Base-by-base conservation (phyloP, 2,113 vertebrate genomes). In the Corvus moneduloides region DNA sequence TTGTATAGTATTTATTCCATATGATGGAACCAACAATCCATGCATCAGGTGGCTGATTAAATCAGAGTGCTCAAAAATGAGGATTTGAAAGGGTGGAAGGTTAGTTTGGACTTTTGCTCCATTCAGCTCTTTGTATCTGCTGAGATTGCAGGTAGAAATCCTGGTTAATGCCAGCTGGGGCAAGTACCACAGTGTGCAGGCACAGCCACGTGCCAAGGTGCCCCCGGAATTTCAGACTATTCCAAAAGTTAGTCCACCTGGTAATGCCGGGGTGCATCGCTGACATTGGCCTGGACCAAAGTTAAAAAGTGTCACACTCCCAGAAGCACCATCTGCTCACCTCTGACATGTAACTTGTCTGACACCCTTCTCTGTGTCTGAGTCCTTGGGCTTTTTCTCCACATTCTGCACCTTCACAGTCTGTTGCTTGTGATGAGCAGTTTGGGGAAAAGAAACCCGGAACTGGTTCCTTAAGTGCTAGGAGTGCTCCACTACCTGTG, bases 281-380 rank as follows among this genome's bases (percentile, higher is more conserved):
- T 49, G 54, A 37, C 46, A 14, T 7, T 39, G 66, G 41, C 16
- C 80, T 44, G 33, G 64, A 55, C 22, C 2, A 7, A 44, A 6
- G 10, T 35, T 30, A 3, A 3, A 11, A 62, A 56, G 18, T 2
- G 9, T 18, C 55, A 39, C n/a, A 27, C 1, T 5, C 23, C 32
- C 26, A 51, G 55, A 49, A 86, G 67, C 3, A 0, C 16, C 11
- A 39, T 5, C 75, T 35, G 32, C 56, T 63, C 35, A 8, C 33
- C 43, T 64, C 67, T 14, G 8, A 30, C 2, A 1, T 1, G 10
- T 6, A 30, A 20, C 18, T 9, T 33, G 26, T 35, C 46, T 35
- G 2, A 39, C 39, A n/a, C 1, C 1, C 19, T 77, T 77, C 51
- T 12, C 54, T 0, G 0, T 11, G 8, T 19, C 46, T 17, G 17